phyloP scores from a whole-genome alignment of 2,888 invertebrate species.

The Isoperla grammatica region DNA sequence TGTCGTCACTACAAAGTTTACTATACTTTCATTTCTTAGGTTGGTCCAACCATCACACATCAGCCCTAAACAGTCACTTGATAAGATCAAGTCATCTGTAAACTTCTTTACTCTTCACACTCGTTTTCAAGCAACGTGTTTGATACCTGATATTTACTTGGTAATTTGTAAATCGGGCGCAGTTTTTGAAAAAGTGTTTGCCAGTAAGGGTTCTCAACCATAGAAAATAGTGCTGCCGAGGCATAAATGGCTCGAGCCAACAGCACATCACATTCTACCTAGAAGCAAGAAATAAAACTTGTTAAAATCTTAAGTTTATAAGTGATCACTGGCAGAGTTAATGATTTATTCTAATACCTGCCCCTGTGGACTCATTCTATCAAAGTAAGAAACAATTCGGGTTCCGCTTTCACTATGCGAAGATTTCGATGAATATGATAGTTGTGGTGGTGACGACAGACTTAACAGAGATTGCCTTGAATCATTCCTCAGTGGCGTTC shows the following conservation, averaged over 20 bases:
- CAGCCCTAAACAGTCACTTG: background rate
- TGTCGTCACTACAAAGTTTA: slow-evolving; percentile 35
- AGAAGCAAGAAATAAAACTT: background rate
- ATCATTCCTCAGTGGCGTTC: no score
- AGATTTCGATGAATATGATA: background rate
- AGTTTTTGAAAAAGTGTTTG: background rate
- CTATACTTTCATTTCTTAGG: slow-evolving; percentile 32
- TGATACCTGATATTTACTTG: background rate
- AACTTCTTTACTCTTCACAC: background rate
- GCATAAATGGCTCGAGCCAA: slow-evolving; percentile 3
- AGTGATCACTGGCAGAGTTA: no score
- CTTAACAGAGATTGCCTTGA: no score
- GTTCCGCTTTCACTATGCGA: slow-evolving; percentile 10
- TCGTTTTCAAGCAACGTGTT: background rate
- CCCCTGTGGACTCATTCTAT: background rate
- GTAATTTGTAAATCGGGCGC: background rate
- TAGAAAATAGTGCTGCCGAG: background rate
- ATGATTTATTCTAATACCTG: no score
- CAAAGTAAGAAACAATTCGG: background rate
- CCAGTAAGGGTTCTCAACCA: slow-evolving; percentile 4
- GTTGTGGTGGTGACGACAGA: no score
- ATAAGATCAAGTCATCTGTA: background rate
- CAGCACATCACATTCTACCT: slow-evolving; percentile 3
- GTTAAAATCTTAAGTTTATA: no score
- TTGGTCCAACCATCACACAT: slow-evolving; percentile 3